These are phyloP conservation scores for Bembecia ichneumoniformis DNA, from an alignment of 2,888 invertebrate genomes.

Conservation along the genomic window DNA sequence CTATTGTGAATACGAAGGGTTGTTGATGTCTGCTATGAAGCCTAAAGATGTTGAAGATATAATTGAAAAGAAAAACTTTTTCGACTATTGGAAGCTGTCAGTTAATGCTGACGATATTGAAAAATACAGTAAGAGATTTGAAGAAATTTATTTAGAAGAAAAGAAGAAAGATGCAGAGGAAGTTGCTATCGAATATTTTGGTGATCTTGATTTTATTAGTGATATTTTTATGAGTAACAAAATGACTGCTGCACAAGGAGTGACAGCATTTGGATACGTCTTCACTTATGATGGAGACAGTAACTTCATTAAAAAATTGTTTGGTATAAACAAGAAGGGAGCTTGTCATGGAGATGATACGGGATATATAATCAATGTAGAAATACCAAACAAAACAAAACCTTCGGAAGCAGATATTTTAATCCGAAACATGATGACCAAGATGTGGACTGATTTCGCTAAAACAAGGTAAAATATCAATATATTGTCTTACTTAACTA, in stretches of 20 bases:
- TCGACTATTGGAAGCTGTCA: slow-evolving; percentile 19
- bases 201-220: slow-evolving; percentile 60
- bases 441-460: slow-evolving; percentile 77
- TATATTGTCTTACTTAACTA: too few species aligned
- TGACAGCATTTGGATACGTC: slow-evolving; percentile 70
- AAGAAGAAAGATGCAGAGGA: slow-evolving; percentile 34
- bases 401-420: slow-evolving; percentile 34
- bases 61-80: slow-evolving; percentile 31
- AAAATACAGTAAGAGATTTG: slow-evolving; percentile 25
- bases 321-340: slow-evolving; percentile 55
- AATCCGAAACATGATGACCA: slow-evolving; percentile 54
- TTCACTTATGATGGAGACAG: slow-evolving; percentile 72
- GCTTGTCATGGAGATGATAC: slow-evolving; percentile 75
- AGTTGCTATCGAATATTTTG: slow-evolving; percentile 55
- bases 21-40: slow-evolving; percentile 32
- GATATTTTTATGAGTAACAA: slow-evolving; percentile 42
- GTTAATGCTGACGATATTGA: slow-evolving; percentile 40
- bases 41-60: slow-evolving; percentile 10
- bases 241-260: slow-evolving; percentile 38
- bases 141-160: slow-evolving; percentile 52
- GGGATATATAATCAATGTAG: slow-evolving; percentile 66
- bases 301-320: slow-evolving; percentile 61
- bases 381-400: background rate
- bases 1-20: slow-evolving; percentile 58
- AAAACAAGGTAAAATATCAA: slow-evolving; percentile 48